Base-by-base conservation (phyloP, 1,140 invertebrate species). In the Heliconius congener region DNA sequence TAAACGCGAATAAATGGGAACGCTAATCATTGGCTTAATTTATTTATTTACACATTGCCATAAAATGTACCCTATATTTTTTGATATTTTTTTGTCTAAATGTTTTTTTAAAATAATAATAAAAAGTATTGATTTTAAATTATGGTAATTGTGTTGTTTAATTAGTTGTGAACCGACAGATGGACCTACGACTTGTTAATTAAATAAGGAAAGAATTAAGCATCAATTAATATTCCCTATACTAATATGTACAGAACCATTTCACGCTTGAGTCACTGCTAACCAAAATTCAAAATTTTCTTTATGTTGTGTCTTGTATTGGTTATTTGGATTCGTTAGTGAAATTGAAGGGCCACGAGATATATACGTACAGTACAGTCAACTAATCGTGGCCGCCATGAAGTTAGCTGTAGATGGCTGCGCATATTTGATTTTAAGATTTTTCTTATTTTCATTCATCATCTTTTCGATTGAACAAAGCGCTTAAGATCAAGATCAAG, bases 281-380 rank as follows among this genome's bases (percentile, higher is more conserved):
- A 94, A 94, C 92, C 90, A 95, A 94, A 94, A 94, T 95, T 93
- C 84, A 94, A 95, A 94, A 94, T 94, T 83, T 82, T 81, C 83
- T 87, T 82, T 86, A 92, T 94, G 94, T 94, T 95, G 94, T 95
- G 93, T 95, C 94, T 95, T 95, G 94, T 95, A 95, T 95, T 95
- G 94, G 94, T 95, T 94, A 72, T 72, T 27, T 42, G 71, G 71
- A 72, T 91, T 91, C 87, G 87, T 72, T 5, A 72, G 30, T 9
- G 37, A 39, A 72, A 39, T 72, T 72, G 30, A 8, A 39, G 18
- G 71, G 30, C 71, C 18, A 72, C 37, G 71, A 72, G 50, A 73
- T 73, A 73, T 50, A 23, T 27, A 57, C 86, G 84, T 92, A 89
- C 91, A 52, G 50, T 19, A 19, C 50, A 2, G 50, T 52, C 50